These are phyloP conservation scores for Dilophus febrilis DNA, from an alignment of 2,888 invertebrate genomes.

Conservation along the genomic window DNA sequence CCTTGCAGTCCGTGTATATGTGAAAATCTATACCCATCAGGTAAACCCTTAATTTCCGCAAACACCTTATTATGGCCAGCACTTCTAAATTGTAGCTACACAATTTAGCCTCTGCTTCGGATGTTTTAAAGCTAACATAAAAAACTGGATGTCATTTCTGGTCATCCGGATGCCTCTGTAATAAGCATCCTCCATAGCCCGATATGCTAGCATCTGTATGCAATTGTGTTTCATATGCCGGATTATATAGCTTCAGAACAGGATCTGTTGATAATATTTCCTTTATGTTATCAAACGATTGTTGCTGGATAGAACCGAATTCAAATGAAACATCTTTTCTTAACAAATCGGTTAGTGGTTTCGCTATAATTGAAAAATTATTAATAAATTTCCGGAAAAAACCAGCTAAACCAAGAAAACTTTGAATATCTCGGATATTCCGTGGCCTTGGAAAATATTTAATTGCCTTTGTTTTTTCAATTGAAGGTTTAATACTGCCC, in stretches of 20 bases:
- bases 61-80: slow-evolving; percentile 16
- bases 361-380: too few species aligned
- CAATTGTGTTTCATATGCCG: slow-evolving; percentile 14
- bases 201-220: slow-evolving; percentile 17
- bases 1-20: slow-evolving; percentile 17
- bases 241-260: not conserved
- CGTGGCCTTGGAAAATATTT: too few species aligned
- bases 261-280: not conserved
- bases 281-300: not conserved
- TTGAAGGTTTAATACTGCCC: not conserved
- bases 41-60: slow-evolving; percentile 16
- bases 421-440: too few species aligned
- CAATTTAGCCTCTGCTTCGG: slow-evolving; percentile 13
- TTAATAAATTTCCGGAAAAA: too few species aligned
- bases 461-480: too few species aligned
- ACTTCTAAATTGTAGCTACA: slow-evolving; percentile 20
- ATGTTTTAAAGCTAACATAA: slow-evolving; percentile 16
- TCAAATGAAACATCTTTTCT: not conserved
- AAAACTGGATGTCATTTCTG: slow-evolving; percentile 14
- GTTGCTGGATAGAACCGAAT: not conserved
- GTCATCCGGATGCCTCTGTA: slow-evolving; percentile 13
- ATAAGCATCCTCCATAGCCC: slow-evolving; percentile 15
- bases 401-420: too few species aligned
- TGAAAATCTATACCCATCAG: slow-evolving; percentile 14
- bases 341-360: not conserved